These are phyloP conservation scores for Bombycilla garrulus DNA, from an alignment of 2,113 vertebrate genomes.

Conservation along the genomic window DNA sequence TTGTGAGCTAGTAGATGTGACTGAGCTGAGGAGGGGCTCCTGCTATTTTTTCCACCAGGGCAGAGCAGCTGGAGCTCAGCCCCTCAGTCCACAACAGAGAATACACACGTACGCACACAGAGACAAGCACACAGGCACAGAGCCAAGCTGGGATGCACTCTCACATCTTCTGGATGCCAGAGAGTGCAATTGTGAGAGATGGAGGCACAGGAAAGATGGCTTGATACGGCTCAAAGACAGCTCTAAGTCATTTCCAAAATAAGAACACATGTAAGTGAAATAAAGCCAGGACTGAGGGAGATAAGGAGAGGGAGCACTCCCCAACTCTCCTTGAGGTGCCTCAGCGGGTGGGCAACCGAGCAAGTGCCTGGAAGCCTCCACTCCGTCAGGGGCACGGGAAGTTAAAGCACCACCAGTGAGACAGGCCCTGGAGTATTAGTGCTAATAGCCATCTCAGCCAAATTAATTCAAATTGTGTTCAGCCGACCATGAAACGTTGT, in stretches of 20 bases:
- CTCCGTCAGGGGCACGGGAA: not conserved
- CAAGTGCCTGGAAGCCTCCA: conserved; percentile 6
- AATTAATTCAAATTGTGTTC: conserved; percentile 75
- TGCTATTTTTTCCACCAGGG: not conserved
- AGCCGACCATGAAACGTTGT: conserved; percentile 66
- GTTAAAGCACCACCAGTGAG: conserved; percentile 47
- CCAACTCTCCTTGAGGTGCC: not conserved
- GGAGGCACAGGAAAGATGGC: not conserved
- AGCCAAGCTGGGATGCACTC: not conserved
- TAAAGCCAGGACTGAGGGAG: not conserved
- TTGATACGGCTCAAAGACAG: not conserved
- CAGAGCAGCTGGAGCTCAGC: not conserved
- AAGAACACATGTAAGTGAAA: not conserved
- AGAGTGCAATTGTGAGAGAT: not conserved
- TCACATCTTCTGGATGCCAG: not conserved
- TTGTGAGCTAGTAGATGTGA: not conserved
- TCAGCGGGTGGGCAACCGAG: not conserved
- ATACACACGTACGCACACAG: not conserved
- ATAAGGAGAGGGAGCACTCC: not conserved
- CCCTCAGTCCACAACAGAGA: not conserved
- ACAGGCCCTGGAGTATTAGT: conserved; percentile 60
- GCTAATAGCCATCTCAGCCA: conserved; percentile 65
- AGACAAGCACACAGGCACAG: not conserved
- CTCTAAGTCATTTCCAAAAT: not conserved
- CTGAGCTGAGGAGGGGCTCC: not conserved